Evolutionary conservation across 2,797 vertebrate genomes (phyloP).

Genomic region (Tokudaia muenninki): DNA sequence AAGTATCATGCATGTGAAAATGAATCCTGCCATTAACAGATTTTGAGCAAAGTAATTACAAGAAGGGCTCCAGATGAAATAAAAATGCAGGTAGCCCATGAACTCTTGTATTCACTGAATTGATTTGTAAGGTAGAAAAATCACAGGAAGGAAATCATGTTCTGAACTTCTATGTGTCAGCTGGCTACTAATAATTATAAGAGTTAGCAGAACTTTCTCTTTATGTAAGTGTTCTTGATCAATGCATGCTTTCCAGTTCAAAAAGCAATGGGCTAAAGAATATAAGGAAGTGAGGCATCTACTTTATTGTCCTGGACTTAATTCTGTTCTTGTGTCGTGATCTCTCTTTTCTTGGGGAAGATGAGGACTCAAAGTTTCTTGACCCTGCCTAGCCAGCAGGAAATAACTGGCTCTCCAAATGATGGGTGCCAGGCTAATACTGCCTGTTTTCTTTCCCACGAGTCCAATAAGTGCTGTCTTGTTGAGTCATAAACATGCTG

Average conservation of each 20-base stretch:
- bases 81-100: not conserved
- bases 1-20: not conserved
- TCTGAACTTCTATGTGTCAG: constrained; percentile 29
- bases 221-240: constrained; percentile 16
- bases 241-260: not conserved
- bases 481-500: constrained; percentile 79
- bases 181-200: not conserved
- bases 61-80: not conserved
- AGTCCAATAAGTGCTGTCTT: constrained; percentile 65
- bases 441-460: constrained; percentile 84
- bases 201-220: constrained; percentile 5
- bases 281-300: constrained; percentile 1
- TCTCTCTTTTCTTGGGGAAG: not conserved
- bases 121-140: constrained; percentile 13
- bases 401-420: constrained; percentile 17
- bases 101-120: not conserved
- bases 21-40: not conserved
- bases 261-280: not conserved
- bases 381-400: not conserved
- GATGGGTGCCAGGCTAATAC: constrained; percentile 27
- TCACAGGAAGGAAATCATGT: constrained; percentile 52
- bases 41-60: constrained; percentile 48
- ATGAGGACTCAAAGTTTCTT: constrained; percentile 57
- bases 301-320: constrained; percentile 16
- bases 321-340: constrained; percentile 25